phyloP scores from a whole-genome alignment of 2,797 vertebrate species.

The Hydrolagus colliei region DNA sequence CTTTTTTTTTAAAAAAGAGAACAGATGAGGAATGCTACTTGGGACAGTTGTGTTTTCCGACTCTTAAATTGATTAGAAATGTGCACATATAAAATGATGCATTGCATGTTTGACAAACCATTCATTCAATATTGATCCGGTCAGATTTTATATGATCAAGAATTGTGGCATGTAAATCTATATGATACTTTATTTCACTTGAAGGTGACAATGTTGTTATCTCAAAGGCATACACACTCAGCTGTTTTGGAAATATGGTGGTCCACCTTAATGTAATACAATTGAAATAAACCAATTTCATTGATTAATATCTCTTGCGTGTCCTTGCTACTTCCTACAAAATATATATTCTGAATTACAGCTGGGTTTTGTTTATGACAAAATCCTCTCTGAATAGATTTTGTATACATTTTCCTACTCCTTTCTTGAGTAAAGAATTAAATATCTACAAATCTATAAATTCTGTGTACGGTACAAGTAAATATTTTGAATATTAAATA shows the following conservation, averaged over 20 bases:
- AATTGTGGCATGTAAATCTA: not conserved
- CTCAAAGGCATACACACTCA: not conserved
- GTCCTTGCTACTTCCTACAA: not conserved
- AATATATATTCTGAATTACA: not conserved
- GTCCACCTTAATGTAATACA: not conserved
- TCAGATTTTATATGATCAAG: not conserved
- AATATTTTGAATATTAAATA: too few relatives aligned
- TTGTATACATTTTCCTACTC: too few relatives aligned
- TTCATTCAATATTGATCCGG: not conserved
- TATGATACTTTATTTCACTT: not conserved
- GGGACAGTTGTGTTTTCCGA: not conserved
- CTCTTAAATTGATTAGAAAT: not conserved
- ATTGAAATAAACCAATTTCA: not conserved
- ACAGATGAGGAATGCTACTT: not conserved
- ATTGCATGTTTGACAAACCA: not conserved
- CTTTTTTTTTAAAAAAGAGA: too few relatives aligned
- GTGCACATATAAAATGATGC: not conserved
- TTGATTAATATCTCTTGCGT: not conserved
- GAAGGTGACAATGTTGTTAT: too few relatives aligned
- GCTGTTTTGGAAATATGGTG: too few relatives aligned
- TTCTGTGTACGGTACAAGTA: too few relatives aligned
- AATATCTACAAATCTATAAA: too few relatives aligned
- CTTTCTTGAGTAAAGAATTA: too few relatives aligned
- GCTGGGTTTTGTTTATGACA: not conserved
- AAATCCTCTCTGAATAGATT: too few relatives aligned